Conservation (phyloP, 2,113 vertebrate genomes). For the Tachysurus vachellii region DNA sequence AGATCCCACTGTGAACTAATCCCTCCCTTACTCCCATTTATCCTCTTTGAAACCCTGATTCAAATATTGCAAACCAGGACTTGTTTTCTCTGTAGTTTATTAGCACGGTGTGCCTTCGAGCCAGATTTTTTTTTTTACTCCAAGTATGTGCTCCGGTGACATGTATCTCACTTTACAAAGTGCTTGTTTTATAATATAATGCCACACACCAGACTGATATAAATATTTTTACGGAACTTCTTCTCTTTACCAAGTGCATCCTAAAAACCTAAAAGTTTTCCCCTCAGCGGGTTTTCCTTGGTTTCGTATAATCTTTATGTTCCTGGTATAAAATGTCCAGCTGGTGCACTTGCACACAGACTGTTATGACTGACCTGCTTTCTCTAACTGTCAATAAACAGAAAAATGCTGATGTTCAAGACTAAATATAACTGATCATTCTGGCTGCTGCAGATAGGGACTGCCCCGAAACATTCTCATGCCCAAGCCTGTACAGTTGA, state of each 20-base stretch:
- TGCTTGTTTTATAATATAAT: slow-evolving; percentile 17
- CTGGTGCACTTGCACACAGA: not conserved
- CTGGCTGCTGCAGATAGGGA: not conserved
- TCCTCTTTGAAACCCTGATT: slow-evolving; percentile 31
- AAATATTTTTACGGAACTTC: slow-evolving; percentile 8
- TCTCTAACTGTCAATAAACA: slow-evolving; percentile 23
- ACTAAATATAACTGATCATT: not conserved
- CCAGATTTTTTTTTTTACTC: not conserved
- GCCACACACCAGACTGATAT: not conserved
- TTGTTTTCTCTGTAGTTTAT: slow-evolving; percentile 37
- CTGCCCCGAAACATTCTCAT: not conserved
- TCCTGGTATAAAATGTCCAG: slow-evolving; percentile 4
- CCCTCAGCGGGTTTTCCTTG: not conserved
- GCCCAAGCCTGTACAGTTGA: not conserved
- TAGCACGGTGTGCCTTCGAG: not conserved
- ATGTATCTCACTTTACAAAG: slow-evolving; percentile 13
- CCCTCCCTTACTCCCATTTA: not conserved
- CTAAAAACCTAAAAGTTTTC: not conserved
- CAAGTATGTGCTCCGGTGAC: not conserved
- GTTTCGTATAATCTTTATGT: slow-evolving; percentile 4
- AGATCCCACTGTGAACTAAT: slow-evolving; percentile 28
- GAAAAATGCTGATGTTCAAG: not conserved
- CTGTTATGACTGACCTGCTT: not conserved
- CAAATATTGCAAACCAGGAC: slow-evolving; percentile 38
- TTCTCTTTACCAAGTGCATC: slow-evolving; percentile 1